Conservation (phyloP, 2,888 invertebrate species). For the Synergus umbraculus region DNA sequence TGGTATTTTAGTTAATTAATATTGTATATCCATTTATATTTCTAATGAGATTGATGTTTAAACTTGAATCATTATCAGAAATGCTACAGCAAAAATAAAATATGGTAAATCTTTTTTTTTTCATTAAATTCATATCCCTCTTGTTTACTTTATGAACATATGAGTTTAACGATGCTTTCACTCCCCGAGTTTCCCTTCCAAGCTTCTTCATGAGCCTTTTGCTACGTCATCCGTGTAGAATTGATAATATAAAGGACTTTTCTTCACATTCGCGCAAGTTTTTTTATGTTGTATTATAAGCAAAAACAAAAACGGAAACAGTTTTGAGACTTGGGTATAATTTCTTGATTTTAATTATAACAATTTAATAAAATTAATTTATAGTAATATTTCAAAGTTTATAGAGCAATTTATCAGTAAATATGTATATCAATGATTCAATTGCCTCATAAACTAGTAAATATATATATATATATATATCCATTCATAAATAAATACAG, state of each 20-base stretch:
- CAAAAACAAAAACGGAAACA: not conserved
- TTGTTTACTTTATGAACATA: not conserved
- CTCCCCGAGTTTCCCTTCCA: not conserved
- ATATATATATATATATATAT: too few relatives aligned
- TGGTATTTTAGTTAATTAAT: not conserved
- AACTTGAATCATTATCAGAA: not conserved
- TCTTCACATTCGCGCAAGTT: not conserved
- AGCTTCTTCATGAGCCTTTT: not conserved
- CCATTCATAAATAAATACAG: too few relatives aligned
- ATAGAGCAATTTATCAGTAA: too few relatives aligned
- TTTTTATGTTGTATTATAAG: not conserved
- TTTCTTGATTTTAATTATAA: not conserved
- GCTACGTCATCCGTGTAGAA: slow-evolving; percentile 5
- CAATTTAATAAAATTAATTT: too few relatives aligned
- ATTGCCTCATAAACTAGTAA: too few relatives aligned
- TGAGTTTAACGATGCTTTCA: slow-evolving; percentile 4
- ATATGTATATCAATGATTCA: too few relatives aligned
- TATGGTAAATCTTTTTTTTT: not conserved
- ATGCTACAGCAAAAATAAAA: not conserved
- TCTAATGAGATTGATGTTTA: not conserved
- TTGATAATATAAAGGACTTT: slow-evolving; percentile 16
- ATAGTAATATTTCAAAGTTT: too few relatives aligned
- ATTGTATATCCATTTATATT: not conserved
- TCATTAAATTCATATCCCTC: not conserved
- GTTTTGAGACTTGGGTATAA: not conserved